These are phyloP conservation scores for Aphodius granarius DNA, from an alignment of 2,888 invertebrate genomes.

Conservation along the genomic window DNA sequence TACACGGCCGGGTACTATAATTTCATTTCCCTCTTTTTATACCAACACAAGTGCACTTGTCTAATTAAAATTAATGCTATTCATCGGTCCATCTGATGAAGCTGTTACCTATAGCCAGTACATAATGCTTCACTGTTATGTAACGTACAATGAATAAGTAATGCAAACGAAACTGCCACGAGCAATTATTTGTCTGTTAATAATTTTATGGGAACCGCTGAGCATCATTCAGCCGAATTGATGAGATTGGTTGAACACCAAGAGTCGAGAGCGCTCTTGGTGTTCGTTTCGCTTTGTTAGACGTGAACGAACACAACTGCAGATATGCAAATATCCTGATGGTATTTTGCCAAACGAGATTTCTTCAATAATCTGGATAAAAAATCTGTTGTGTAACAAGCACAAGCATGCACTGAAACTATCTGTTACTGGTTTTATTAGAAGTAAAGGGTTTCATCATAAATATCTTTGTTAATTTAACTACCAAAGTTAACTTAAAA, in stretches of 20 bases:
- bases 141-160: background rate
- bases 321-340: background rate
- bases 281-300: background rate
- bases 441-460: no score
- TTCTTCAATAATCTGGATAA: background rate
- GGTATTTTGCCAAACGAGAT: background rate
- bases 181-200: background rate
- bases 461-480: no score
- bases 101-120: background rate
- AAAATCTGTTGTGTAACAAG: background rate
- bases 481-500: no score
- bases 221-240: background rate
- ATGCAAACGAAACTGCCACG: background rate
- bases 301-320: background rate
- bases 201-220: background rate
- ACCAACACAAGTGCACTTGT: background rate
- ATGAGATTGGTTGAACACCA: background rate
- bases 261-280: background rate
- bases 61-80: background rate
- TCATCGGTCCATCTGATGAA: background rate
- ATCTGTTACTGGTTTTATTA: no score
- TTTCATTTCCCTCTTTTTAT: background rate
- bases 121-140: background rate
- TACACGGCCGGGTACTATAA: background rate
- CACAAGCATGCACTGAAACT: background rate